Base-by-base conservation (phyloP, 1,140 invertebrate genomes). In the Chlorops oryzae region DNA sequence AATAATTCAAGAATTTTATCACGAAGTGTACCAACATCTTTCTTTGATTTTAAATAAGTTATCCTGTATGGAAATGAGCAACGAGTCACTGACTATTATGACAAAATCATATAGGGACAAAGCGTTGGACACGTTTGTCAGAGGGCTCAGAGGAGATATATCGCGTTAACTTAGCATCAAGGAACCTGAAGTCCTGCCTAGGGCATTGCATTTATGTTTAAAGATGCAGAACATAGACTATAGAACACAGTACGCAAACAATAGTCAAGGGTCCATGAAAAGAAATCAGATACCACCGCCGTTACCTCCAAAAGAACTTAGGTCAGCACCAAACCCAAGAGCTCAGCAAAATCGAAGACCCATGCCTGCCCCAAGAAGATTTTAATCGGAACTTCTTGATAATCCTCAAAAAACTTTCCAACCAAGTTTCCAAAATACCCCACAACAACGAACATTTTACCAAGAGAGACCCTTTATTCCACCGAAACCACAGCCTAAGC, bases 51-150 rank as follows among this genome's bases (percentile, higher is more conserved):
- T 32, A 7, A 32, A 32, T 32, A 32, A 32, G n/a, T 9, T 32
- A 32, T 9, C 7, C n/a, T 32, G 27, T 13, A 32, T 32, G 27
- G 27, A 32, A 32, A 9, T 32, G 27, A n/a, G 20, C 41, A 10
- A 27, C 5, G 25, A 49, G 24, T 49, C 47, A 25, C 24, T 40
- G 41, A 13, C 17, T 20, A 27, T 40, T 7, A 40, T 49, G 47
- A 49, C 37, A 20, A 28, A 49, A 27, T 10, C 41, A 12, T 49
- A 49, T n/a, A 40, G 47, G 32, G 47, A 49, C 41, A 49, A 41
- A 41, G 47, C 38, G 27, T 18, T 49, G 34, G 47, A 49, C 25
- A 49, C 37, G 21, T 46, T 49, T 41, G 22, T 49, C 20, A 13
- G 47, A 17, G 38, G 38, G 15, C 41, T 49, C 20, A 39, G 24